Conservation (phyloP, 2,797 vertebrate species). For the Periophthalmus magnuspinnatus region DNA sequence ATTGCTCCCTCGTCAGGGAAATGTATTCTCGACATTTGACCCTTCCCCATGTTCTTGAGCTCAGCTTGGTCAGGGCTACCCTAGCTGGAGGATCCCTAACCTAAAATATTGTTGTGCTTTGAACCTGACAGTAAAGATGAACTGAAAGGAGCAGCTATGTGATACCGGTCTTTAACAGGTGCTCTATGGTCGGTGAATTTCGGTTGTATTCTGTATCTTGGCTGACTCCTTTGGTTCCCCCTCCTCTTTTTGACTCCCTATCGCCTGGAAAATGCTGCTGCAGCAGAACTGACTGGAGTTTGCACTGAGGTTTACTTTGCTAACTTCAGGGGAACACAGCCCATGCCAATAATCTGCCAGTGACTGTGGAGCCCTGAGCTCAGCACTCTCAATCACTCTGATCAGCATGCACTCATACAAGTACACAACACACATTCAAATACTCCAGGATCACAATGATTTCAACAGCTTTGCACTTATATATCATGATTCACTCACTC, state of each 20-base stretch:
- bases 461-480: background rate
- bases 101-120: background rate
- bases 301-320: slow-evolving; percentile 34
- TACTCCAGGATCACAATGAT: slow-evolving; percentile 8
- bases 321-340: slow-evolving; percentile 53
- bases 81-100: background rate
- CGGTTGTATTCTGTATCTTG: slow-evolving; percentile 15
- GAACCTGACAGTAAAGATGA: background rate
- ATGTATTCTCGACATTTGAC: no score
- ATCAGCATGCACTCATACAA: slow-evolving; percentile 28
- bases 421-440: slow-evolving; percentile 5
- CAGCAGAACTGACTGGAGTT: slow-evolving; percentile 34
- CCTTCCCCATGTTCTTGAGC: no score
- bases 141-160: slow-evolving; percentile 25
- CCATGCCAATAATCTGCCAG: slow-evolving; percentile 43
- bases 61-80: background rate
- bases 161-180: slow-evolving; percentile 32
- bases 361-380: slow-evolving; percentile 49
- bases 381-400: slow-evolving; percentile 40
- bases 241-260: slow-evolving; percentile 25
- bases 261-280: slow-evolving; percentile 42
- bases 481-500: background rate
- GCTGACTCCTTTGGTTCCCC: slow-evolving; percentile 21
- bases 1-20: no score
- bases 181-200: slow-evolving; percentile 30